Conservation (phyloP, 2,888 invertebrate genomes). For the Plebejus anna region DNA sequence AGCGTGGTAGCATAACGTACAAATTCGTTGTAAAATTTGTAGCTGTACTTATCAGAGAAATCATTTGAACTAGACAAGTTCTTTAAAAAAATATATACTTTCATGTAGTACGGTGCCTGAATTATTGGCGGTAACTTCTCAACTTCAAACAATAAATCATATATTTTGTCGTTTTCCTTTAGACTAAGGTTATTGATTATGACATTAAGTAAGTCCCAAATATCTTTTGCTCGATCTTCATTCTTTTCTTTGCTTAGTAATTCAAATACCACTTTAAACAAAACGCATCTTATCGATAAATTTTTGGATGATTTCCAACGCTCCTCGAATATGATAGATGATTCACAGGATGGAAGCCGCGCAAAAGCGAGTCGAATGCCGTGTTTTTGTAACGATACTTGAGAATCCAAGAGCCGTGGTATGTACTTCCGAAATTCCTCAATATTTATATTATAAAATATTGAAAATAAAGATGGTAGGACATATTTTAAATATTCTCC, state of each 20-base stretch:
- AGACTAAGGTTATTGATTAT: constrained; percentile 55
- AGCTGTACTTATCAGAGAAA: constrained; percentile 40
- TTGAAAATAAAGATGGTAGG: constrained; percentile 56
- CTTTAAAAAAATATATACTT: constrained; percentile 53
- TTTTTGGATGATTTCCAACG: constrained; percentile 56
- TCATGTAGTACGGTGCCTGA: constrained; percentile 49
- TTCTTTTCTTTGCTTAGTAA: constrained; percentile 52
- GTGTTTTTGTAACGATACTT: constrained; percentile 63
- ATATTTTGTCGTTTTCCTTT: constrained; percentile 55
- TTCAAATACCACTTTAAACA: constrained; percentile 52
- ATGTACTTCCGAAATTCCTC: constrained; percentile 45
- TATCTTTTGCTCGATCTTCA: constrained; percentile 41
- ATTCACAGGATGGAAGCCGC: constrained; percentile 47
- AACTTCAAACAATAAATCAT: constrained; percentile 46
- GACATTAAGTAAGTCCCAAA: constrained; percentile 51
- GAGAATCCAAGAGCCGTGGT: constrained; percentile 48
- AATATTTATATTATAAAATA: constrained; percentile 55
- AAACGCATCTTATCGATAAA: constrained; percentile 53
- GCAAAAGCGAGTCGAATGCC: constrained; percentile 54
- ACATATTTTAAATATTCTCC: constrained; percentile 62
- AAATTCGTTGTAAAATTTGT: constrained; percentile 38
- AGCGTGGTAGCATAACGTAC: constrained; percentile 45
- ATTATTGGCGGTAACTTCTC: constrained; percentile 46
- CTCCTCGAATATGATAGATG: constrained; percentile 48
- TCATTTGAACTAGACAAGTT: constrained; percentile 41